Evolutionary conservation across 2,888 invertebrate species (phyloP).

Genomic region (Napeogenes sylphis): DNA sequence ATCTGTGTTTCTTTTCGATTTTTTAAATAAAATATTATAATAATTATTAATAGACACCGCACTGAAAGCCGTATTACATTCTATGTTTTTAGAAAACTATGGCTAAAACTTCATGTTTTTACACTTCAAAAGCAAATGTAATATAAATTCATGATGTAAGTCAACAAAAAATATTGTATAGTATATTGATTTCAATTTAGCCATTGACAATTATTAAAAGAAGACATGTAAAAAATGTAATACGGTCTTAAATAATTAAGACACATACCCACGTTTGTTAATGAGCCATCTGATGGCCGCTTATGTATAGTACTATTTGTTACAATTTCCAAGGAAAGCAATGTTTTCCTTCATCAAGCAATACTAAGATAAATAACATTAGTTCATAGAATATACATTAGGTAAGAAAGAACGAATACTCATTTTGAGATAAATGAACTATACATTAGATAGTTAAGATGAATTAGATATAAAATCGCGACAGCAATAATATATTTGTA

Average conservation of each 20-base stretch:
- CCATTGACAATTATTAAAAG: too few relatives aligned
- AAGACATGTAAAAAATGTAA: slow-evolving; percentile 9
- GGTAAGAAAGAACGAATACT: slow-evolving; percentile 69
- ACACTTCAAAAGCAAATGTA: too few relatives aligned
- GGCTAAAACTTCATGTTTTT: too few relatives aligned
- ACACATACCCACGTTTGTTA: slow-evolving; percentile 42
- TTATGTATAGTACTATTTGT: slow-evolving; percentile 55
- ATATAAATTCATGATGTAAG: too few relatives aligned
- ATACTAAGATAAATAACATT: slow-evolving; percentile 64
- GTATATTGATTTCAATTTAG: too few relatives aligned
- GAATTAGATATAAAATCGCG: slow-evolving; percentile 61
- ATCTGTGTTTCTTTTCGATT: slow-evolving; percentile 9
- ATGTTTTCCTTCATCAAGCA: slow-evolving; percentile 73
- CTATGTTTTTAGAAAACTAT: too few relatives aligned
- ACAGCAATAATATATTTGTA: slow-evolving; percentile 78
- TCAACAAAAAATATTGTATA: too few relatives aligned
- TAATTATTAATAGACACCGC: neutral
- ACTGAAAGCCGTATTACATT: slow-evolving; percentile 5
- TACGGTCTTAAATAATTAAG: slow-evolving; percentile 16
- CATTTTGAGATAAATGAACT: slow-evolving; percentile 69
- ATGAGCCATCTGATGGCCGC: slow-evolving; percentile 68
- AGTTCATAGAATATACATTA: slow-evolving; percentile 58
- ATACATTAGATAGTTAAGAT: slow-evolving; percentile 57
- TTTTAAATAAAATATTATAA: neutral
- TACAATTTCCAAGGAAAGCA: slow-evolving; percentile 64